Evolutionary conservation across 2,113 vertebrate genomes (phyloP), one percentile per base, ranked within the genome.

Genomic region (Coracopsis vasa): DNA sequence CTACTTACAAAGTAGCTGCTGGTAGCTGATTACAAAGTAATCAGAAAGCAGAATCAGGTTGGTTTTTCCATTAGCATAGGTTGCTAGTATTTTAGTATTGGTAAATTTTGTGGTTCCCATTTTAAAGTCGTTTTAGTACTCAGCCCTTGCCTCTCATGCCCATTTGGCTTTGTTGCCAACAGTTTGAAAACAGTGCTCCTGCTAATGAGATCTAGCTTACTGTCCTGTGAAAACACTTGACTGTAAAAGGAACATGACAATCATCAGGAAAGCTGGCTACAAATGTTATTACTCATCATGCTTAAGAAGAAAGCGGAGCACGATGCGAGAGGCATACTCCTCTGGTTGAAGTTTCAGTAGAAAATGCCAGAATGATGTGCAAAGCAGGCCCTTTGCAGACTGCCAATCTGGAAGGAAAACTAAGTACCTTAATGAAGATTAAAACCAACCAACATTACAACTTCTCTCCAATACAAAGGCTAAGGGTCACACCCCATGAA

Each of bases 401-500:
- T 8, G 31, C 23, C 24, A 7, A 24, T 9, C 33, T 8, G 33
- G 7, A 37, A 69, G 7, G 27, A 62, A 42, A 50, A 5, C 7
- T n/a, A 50, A 16, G 8, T 4, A 9, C 13, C 12, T 23, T 19
- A 31, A 27, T 9, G 7, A 18, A 92, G 42, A 25, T 4, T 25
- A 58, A 81, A 50, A 41, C 16, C 28, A 58, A 23, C n/a, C 58
- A 19, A 7, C 7, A 23, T 24, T 3, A 47, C 6, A n/a, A 28
- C 13, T 41, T 44, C 41, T 11, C 31, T 48, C n/a, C 71, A 29
- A 23, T 18, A 58, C 19, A 23, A 51, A 13, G 23, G 19, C 6
- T 41, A 53, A 35, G 21, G 27, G 13, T 23, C 33, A 50, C 0
- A 0, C 33, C 24, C 4, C 12, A 8, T 3, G 3, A 50, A 19